These are phyloP conservation scores for Myripristis jacobus DNA, from an alignment of 2,797 vertebrate genomes.

Conservation along the genomic window DNA sequence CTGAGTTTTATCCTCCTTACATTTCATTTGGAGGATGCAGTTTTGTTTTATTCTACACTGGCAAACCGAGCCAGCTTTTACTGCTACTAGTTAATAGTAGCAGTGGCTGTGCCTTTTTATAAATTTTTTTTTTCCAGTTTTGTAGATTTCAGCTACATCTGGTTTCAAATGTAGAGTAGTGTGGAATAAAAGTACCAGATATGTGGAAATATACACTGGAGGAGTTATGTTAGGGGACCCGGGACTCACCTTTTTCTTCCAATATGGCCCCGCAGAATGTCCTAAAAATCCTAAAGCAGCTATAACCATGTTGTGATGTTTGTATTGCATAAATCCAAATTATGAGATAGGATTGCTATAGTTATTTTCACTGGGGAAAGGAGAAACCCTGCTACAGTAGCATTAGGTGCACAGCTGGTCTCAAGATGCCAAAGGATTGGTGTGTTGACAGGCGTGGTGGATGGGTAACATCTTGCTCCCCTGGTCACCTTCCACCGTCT, in stretches of 20 bases:
- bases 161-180: no score
- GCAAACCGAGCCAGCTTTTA: not conserved
- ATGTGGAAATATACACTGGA: not conserved
- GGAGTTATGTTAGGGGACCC: no score
- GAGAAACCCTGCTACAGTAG: not conserved
- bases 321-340: not conserved
- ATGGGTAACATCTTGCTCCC: not conserved
- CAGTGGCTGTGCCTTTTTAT: not conserved
- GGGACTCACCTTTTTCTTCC: no score
- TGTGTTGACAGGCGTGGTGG: not conserved
- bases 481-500: not conserved
- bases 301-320: not conserved
- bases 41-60: no score
- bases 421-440: conserved; percentile 50
- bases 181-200: no score
- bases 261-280: not conserved
- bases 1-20: no score
- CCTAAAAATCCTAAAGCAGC: not conserved
- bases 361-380: not conserved
- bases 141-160: not conserved
- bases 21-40: no score
- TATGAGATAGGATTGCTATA: not conserved
- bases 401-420: conserved; percentile 36
- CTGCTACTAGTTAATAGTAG: not conserved
- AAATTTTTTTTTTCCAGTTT: not conserved